Conservation (phyloP, 2,888 invertebrate species). For the Xiphydria camelus region DNA sequence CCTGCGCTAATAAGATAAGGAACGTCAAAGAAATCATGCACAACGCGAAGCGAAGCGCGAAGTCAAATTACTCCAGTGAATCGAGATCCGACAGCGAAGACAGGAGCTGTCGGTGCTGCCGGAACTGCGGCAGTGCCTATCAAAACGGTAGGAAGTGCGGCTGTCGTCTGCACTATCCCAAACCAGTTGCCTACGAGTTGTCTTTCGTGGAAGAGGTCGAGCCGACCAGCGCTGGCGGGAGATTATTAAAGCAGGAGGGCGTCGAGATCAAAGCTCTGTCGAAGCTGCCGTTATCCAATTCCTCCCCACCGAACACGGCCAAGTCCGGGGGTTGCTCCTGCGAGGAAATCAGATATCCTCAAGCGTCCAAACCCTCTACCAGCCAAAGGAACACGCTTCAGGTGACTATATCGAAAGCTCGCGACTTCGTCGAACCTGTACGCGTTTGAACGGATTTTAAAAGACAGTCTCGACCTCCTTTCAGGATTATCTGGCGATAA, state of each 20-base stretch:
- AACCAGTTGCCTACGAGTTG: slow-evolving; percentile 58
- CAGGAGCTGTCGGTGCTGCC: slow-evolving; percentile 37
- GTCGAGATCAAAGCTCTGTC: slow-evolving; percentile 9
- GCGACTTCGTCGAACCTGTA: too few species aligned
- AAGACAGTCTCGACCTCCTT: too few species aligned
- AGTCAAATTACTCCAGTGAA: slow-evolving; percentile 10
- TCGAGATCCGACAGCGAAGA: slow-evolving; percentile 16
- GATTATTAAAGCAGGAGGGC: slow-evolving; percentile 9
- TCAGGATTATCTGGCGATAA: slow-evolving; percentile 71
- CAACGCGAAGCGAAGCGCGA: slow-evolving; percentile 4
- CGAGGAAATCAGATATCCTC: slow-evolving; percentile 24
- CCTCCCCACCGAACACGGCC: slow-evolving; percentile 12
- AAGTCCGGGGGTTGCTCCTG: slow-evolving; percentile 33
- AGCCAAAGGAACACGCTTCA: slow-evolving; percentile 35
- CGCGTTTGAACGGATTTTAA: too few species aligned
- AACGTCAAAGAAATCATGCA: slow-evolving; percentile 16
- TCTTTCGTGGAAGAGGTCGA: slow-evolving; percentile 46
- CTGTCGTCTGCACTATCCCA: slow-evolving; percentile 45
- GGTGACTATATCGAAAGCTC: slow-evolving; percentile 27
- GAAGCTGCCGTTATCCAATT: slow-evolving; percentile 23
- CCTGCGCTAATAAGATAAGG: slow-evolving; percentile 26
- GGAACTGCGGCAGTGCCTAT: slow-evolving; percentile 42
- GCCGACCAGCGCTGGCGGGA: slow-evolving; percentile 16
- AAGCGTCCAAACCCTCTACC: slow-evolving; percentile 14
- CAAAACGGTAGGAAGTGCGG: slow-evolving; percentile 39